These are phyloP conservation scores for Leptothorax acervorum DNA, from an alignment of 2,888 invertebrate species.

Conservation along the genomic window DNA sequence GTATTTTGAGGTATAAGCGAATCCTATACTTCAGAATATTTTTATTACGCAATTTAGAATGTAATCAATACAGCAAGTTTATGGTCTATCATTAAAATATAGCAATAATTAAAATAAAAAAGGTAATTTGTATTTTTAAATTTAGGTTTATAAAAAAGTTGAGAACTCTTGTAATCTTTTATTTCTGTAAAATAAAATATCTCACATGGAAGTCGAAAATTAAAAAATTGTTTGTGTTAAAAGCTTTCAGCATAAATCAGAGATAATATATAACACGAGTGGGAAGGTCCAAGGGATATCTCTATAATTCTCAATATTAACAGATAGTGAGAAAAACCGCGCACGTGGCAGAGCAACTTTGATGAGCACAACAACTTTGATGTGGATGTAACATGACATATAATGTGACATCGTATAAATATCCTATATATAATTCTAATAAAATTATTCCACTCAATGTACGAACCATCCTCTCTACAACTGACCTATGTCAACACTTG, in stretches of 20 bases:
- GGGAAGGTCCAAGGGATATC: too few relatives aligned
- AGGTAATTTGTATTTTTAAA: background rate
- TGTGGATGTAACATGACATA: background rate
- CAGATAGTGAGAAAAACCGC: background rate
- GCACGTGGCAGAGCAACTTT: background rate
- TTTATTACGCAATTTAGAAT: background rate
- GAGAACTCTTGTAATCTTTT: background rate
- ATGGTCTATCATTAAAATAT: background rate
- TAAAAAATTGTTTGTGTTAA: background rate
- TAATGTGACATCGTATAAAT: background rate
- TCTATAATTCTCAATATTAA: background rate
- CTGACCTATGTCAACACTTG: background rate
- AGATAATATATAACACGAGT: background rate
- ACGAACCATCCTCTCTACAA: background rate
- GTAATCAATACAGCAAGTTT: background rate
- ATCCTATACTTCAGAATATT: background rate
- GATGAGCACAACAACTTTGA: background rate
- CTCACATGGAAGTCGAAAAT: background rate
- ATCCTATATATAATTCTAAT: background rate
- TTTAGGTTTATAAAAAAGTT: background rate
- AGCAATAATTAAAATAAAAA: background rate
- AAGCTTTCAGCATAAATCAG: background rate
- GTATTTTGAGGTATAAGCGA: constrained; percentile 48
- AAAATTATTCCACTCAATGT: background rate
- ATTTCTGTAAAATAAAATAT: background rate